Base-by-base conservation (phyloP, 1,140 invertebrate genomes). In the Diuraphis noxia region DNA sequence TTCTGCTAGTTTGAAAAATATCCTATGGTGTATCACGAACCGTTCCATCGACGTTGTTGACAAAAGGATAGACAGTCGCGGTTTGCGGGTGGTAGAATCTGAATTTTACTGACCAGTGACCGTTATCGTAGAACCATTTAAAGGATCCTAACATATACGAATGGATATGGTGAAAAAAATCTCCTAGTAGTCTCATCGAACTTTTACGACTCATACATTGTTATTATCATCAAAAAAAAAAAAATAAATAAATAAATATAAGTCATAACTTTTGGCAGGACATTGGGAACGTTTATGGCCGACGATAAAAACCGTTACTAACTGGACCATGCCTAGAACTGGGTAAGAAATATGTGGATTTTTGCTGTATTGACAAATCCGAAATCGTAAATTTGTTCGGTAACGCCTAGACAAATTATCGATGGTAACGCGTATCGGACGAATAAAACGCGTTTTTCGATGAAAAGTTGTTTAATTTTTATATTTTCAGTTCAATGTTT, bases 231-330 rank as follows among this genome's bases (percentile, higher is more conserved):
- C 40, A 90, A 79, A 90, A 88, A 72, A 30, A 89, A 81, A 90
- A 25, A 91, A 91, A 82, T 49, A 90, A 88, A 72, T 17, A 89
- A 81, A 90, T 36, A 91, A 91, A 82, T 49, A 91, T 82, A 91
- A 91, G 89, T 91, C 89, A 91, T 91, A 91, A 91, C 72, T 91
- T 82, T 91, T 82, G 89, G 89, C 89, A 91, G 41, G 38, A 34
- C 88, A 63, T 72, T 43, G 88, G 72, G n/a, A 38, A 52, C 89
- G 43, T 91, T 91, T 82, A 82, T 91, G 77, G 77, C 30, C 72
- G 46, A 52, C 89, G 77, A 91, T 91, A 91, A 91, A 91, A 91
- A 91, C 43, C 34, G 77, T 81, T 40, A 23, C 77, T 91, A 91
- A 91, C 89, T 82, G 77, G 77, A 91, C 89, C 25, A 38, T 38